Evolutionary conservation across 2,113 vertebrate genomes (phyloP), one percentile per base, ranked within the genome.

Genomic region (Sinocyclocheilus anshuiensis): DNA sequence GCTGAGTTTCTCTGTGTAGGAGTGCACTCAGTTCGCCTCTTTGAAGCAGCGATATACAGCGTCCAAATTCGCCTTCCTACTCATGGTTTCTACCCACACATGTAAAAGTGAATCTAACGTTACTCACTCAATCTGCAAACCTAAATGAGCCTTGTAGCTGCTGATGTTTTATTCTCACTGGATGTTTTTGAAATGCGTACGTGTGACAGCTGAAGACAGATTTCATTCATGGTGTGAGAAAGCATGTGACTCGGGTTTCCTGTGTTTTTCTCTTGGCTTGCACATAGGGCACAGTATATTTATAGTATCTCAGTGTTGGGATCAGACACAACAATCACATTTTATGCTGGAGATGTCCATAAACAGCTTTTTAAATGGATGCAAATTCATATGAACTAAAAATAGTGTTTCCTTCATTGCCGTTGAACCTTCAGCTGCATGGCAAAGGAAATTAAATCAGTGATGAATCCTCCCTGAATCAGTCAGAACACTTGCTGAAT

Each of bases 1-100:
- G 24, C 59, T 42, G 11, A 63, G 83, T 76, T 81, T 84, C 22
- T 87, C 16, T 69, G 20, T 79, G 29, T 36, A 42, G 26, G 76
- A 53, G 36, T 29, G n/a, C 13, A 18, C 48, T 79, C 48, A 4
- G 77, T 84, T 74, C 50, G 59, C 48, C 61, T 69, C 84, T 53
- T 26, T 45, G 20, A 45, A 69, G 16, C 10, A 12, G 2, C 20
- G 0, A 4, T 74, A 5, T 42, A n/a, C 10, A 5, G 42, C 22
- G 3, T 79, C 33, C 53, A 79, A 79, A 79, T 42, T 39, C 6
- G 22, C 29, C 76, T 33, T 18, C 18, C 26, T 78, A 78, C 26
- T 55, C 26, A 0, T 15, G 4, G 55, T 61, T 61, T 79, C 50
- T 22, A n/a, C 18, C 33, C 29, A 24, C 55, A 61, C 4, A 2